Percentiles rank a stretch among this genome's conserved stretches.
phyloP scores from a whole-genome alignment of 2,113 vertebrate genomes.

The Bos taurus region ARS-UCD2.0 NC_037357.1:96104501-96105000 shows the following conservation, averaged over 20 bases:
- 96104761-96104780: neutral
- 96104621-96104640: neutral
- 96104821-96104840: neutral
- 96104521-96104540: slow-evolving; percentile 25
- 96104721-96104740: neutral
- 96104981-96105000: neutral
- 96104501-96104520: neutral
- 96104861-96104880: neutral
- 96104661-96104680: neutral
- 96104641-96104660: neutral
- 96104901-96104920: neutral
- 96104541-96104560: slow-evolving; percentile 45
- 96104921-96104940: neutral
- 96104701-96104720: neutral
- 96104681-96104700: neutral
- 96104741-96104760: neutral
- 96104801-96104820: neutral
- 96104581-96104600: neutral
- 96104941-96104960: neutral
- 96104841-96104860: neutral
- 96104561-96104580: slow-evolving; percentile 1
- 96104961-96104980: accelerated
- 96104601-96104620: neutral
- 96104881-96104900: neutral
- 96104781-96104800: slow-evolving; percentile 6